Conservation (phyloP, 1,140 invertebrate species). For the Rhagoletis zephyria region DNA sequence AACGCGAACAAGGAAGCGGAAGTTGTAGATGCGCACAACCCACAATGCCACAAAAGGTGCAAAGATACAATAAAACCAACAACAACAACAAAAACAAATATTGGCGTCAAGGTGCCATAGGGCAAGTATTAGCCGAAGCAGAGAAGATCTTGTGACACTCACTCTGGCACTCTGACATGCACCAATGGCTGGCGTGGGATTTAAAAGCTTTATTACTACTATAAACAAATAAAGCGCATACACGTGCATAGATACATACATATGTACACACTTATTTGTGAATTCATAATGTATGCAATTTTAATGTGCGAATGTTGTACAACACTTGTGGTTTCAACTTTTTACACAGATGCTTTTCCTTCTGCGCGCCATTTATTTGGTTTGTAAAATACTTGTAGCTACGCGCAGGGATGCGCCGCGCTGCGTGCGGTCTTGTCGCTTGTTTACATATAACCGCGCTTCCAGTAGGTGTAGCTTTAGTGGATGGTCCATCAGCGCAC, state of each 20-base stretch:
- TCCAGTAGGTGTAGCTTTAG: background rate
- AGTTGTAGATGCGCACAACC: constrained; percentile 20
- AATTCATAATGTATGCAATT: background rate
- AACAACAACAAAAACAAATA: background rate
- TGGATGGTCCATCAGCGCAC: background rate
- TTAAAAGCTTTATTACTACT: background rate
- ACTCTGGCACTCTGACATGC: background rate
- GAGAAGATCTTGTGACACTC: constrained; percentile 35
- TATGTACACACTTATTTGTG: background rate
- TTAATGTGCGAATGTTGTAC: background rate
- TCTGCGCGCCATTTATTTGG: background rate
- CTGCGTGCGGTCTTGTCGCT: background rate
- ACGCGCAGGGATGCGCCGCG: background rate
- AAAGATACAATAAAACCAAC: background rate
- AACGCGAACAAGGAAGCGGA: constrained; percentile 37
- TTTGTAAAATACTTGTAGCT: background rate
- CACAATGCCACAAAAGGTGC: constrained; percentile 37
- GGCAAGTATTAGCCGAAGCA: background rate
- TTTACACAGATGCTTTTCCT: background rate
- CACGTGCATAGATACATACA: background rate
- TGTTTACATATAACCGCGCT: background rate
- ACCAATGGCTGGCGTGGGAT: constrained; percentile 25
- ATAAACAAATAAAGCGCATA: background rate
- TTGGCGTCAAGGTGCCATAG: background rate
- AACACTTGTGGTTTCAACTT: constrained; percentile 5